Evolutionary conservation across 2,797 vertebrate genomes (phyloP).

Genomic region (Phrynocephalus guinanensis): DNA sequence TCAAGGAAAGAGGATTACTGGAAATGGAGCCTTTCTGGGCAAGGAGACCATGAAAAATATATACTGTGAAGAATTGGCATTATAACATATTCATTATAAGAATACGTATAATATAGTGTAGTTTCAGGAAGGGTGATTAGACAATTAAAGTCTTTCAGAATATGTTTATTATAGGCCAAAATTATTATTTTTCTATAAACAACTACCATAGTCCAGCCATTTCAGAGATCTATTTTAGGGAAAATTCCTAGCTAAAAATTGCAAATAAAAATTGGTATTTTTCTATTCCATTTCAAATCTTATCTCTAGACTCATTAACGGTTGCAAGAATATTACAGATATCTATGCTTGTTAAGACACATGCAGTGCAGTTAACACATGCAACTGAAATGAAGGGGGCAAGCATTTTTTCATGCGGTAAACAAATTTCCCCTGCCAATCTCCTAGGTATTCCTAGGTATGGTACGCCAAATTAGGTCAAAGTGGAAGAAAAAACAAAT

Average conservation of each 20-base stretch:
- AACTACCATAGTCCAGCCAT: not conserved
- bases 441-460: not conserved
- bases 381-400: not conserved
- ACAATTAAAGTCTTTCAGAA: too few species aligned
- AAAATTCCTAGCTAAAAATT: not conserved
- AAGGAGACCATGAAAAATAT: too few species aligned
- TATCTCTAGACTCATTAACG: not conserved
- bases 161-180: too few species aligned
- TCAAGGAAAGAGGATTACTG: too few species aligned
- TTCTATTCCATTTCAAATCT: not conserved
- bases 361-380: not conserved
- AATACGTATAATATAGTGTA: too few species aligned
- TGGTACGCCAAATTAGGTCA: not conserved
- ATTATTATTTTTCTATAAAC: too few species aligned
- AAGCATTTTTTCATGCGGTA: too few species aligned
- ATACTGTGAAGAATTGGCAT: too few species aligned
- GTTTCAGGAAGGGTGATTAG: too few species aligned
- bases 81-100: too few species aligned
- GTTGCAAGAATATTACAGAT: not conserved
- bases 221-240: not conserved
- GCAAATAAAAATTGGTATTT: not conserved
- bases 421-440: too few species aligned
- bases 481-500: not conserved
- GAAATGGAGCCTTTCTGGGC: too few species aligned
- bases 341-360: not conserved